A percentile compares a stretch with the other conserved stretches of the same genome.
Conservation (phyloP, 2,888 invertebrate species). For the Leptopilina myrica region DNA sequence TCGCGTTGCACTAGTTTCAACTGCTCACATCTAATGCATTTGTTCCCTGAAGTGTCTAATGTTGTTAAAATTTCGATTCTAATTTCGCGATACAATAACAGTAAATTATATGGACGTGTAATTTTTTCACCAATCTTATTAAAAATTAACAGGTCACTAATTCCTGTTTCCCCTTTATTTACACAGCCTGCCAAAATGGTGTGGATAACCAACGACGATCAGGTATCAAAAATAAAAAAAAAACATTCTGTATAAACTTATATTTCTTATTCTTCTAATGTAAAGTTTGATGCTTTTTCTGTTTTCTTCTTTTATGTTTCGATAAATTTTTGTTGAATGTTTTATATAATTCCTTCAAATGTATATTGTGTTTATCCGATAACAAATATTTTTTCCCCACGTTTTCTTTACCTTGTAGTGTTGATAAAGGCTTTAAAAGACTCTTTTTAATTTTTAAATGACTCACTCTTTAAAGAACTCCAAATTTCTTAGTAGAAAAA, state of each 20-base stretch:
- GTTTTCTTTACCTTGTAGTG: no score
- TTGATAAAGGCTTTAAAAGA: no score
- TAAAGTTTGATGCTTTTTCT: slow-evolving; percentile 43
- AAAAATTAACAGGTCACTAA: slow-evolving; percentile 62
- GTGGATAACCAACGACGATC: slow-evolving; percentile 74
- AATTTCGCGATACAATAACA: background rate
- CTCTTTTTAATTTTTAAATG: no score
- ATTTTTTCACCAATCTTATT: background rate
- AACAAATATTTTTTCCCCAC: no score
- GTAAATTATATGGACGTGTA: background rate
- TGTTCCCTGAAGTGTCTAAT: background rate
- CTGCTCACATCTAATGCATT: slow-evolving; percentile 2
- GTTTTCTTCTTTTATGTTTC: slow-evolving; percentile 37
- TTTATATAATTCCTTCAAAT: background rate
- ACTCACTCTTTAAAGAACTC: no score
- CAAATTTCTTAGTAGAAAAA: no score
- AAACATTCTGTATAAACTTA: slow-evolving; percentile 42
- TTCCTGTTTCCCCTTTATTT: slow-evolving; percentile 73
- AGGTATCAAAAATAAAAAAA: slow-evolving; percentile 64
- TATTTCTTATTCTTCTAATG: slow-evolving; percentile 43
- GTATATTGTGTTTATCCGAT: no score
- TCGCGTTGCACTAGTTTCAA: slow-evolving; percentile 10
- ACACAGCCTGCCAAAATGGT: slow-evolving; percentile 75
- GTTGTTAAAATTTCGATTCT: background rate
- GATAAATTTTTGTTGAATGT: slow-evolving; percentile 7